phyloP scores from a whole-genome alignment of 2,797 vertebrate genomes.

The Otolemur crassicaudatus region DNA sequence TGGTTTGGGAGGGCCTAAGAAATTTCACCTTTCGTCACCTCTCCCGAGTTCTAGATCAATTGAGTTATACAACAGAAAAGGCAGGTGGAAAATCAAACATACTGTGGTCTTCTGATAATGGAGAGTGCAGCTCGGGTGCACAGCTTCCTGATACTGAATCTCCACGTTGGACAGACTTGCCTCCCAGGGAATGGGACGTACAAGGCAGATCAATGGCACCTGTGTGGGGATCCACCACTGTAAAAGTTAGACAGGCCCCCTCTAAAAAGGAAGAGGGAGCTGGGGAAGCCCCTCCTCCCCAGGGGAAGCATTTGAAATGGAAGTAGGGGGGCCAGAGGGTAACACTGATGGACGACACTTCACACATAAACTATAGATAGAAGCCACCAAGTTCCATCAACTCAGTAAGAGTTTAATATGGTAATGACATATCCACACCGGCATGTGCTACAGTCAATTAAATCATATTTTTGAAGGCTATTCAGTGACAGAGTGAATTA shows the following conservation, averaged over 20 bases:
- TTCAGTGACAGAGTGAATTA: neutral
- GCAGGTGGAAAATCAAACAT: neutral
- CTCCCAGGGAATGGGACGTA: neutral
- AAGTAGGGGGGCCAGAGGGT: fast-evolving
- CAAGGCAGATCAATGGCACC: neutral
- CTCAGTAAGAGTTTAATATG: neutral
- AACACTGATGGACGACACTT: neutral
- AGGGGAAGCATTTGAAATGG: neutral
- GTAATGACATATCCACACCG: neutral
- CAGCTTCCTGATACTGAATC: neutral
- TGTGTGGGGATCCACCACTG: neutral
- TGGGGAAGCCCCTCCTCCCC: neutral
- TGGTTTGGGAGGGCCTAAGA: neutral
- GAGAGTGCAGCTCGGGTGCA: neutral
- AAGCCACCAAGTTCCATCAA: neutral
- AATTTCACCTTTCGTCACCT: neutral
- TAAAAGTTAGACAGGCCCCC: neutral
- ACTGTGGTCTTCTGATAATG: neutral
- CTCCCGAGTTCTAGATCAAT: neutral
- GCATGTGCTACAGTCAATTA: neutral
- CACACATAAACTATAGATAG: neutral
- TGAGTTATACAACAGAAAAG: neutral
- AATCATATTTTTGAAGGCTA: neutral
- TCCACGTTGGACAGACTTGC: neutral
- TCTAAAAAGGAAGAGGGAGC: neutral